These are phyloP conservation scores for Ridgeia piscesae DNA, from an alignment of 1,140 invertebrate species.

Conservation along the genomic window DNA sequence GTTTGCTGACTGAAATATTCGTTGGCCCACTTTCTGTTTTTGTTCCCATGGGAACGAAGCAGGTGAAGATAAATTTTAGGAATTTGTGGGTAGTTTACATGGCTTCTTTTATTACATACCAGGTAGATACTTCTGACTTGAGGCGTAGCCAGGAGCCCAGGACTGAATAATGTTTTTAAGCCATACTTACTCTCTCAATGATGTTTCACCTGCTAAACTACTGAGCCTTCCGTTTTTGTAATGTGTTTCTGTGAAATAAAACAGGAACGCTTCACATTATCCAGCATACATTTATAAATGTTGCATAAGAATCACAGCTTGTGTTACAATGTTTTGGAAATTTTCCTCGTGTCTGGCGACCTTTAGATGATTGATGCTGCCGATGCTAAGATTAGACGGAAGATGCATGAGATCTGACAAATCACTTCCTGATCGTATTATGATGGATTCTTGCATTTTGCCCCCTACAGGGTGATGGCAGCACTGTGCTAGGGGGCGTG, in stretches of 20 bases:
- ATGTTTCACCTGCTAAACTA: too few species aligned
- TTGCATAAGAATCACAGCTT: neutral
- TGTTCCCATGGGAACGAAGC: too few species aligned
- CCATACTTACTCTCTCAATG: too few species aligned
- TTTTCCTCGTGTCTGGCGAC: neutral
- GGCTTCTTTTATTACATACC: too few species aligned
- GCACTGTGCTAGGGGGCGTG: neutral
- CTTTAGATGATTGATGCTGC: constrained; percentile 9
- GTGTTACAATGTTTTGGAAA: neutral
- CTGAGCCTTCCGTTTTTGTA: neutral
- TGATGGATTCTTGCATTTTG: neutral
- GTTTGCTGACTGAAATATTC: too few species aligned
- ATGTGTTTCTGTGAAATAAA: neutral
- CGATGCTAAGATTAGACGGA: neutral
- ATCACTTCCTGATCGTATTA: neutral
- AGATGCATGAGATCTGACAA: neutral
- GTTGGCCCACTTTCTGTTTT: too few species aligned
- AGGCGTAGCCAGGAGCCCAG: too few species aligned
- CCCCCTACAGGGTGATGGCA: neutral
- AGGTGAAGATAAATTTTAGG: too few species aligned
- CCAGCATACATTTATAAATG: neutral
- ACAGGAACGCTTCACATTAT: neutral
- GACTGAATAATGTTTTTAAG: too few species aligned
- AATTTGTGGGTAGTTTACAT: too few species aligned
- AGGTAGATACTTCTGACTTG: too few species aligned